A percentile compares a stretch with the other conserved stretches of the same genome.
Conservation (phyloP, 2,888 invertebrate genomes). For the Acronicta aceris region DNA sequence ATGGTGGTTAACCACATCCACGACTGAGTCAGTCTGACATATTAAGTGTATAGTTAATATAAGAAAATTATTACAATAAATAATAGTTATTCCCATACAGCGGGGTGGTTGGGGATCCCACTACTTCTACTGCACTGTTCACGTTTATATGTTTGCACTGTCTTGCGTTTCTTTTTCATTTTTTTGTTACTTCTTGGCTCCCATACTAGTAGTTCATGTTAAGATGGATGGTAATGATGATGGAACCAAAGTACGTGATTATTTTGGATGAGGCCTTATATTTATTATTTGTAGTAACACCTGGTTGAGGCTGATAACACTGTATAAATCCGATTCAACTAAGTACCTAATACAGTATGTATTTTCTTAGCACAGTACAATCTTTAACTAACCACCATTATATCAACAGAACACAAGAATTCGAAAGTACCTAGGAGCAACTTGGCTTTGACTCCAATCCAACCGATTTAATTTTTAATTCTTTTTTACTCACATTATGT, state of each 20-base stretch:
- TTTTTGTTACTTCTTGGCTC: not conserved
- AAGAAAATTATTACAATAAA: not conserved
- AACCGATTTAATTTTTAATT: too few species aligned
- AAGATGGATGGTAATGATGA: too few species aligned
- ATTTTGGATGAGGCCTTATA: constrained; percentile 18
- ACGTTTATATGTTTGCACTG: constrained; percentile 77
- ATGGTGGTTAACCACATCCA: constrained; percentile 10
- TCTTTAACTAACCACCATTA: too few species aligned
- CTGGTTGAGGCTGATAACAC: constrained; percentile 30
- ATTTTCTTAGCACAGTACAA: not conserved
- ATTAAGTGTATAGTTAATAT: constrained; percentile 4
- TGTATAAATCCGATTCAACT: not conserved
- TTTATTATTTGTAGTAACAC: constrained; percentile 40
- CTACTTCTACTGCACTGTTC: constrained; percentile 61
- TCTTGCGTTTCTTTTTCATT: constrained; percentile 60
- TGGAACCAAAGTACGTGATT: too few species aligned
- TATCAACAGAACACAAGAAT: not conserved
- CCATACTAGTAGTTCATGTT: constrained; percentile 17
- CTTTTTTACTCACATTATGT: too few species aligned
- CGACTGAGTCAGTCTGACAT: constrained; percentile 19
- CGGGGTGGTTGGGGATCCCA: constrained; percentile 63
- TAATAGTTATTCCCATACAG: constrained; percentile 61
- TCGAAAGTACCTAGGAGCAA: not conserved
- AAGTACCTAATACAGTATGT: not conserved
- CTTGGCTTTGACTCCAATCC: too few species aligned